Conservation (phyloP, 2,888 invertebrate species). For the Microplitis deprimator region DNA sequence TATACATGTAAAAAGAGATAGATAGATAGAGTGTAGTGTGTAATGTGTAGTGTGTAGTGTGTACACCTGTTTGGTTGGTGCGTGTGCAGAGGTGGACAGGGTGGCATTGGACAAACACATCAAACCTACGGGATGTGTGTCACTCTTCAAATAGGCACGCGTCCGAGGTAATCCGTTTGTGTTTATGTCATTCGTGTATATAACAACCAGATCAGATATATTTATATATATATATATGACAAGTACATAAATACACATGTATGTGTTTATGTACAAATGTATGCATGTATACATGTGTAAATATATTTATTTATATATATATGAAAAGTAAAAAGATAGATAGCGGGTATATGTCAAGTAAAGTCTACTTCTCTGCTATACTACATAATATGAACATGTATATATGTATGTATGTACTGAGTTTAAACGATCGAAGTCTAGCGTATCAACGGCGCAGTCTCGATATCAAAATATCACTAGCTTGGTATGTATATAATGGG, state of each 20-base stretch:
- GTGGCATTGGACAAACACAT: conserved; percentile 42
- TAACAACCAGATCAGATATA: conserved; percentile 8
- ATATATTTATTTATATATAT: not conserved
- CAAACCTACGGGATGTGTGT: conserved; percentile 56
- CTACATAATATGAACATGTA: not conserved
- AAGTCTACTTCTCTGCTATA: conserved; percentile 1
- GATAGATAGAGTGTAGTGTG: conserved; percentile 11
- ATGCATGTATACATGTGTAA: not conserved
- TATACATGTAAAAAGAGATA: not conserved
- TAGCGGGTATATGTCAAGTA: not conserved
- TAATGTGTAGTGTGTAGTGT: not conserved
- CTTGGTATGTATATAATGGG: conserved; percentile 23
- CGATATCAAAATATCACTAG: conserved; percentile 50
- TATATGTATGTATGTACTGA: conserved; percentile 31
- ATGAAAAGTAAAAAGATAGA: not conserved
- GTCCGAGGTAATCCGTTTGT: conserved; percentile 37
- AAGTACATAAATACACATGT: not conserved
- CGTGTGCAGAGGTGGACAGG: conserved; percentile 22
- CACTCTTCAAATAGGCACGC: conserved; percentile 61
- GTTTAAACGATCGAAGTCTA: conserved; percentile 44
- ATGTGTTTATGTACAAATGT: not conserved
- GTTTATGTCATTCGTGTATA: conserved; percentile 30
- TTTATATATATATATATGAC: not conserved
- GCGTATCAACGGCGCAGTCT: conserved; percentile 46
- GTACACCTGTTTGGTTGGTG: conserved; percentile 43